Evolutionary conservation across 2,888 invertebrate species (phyloP).

Genomic region (Mesopsocus fuscifrons): DNA sequence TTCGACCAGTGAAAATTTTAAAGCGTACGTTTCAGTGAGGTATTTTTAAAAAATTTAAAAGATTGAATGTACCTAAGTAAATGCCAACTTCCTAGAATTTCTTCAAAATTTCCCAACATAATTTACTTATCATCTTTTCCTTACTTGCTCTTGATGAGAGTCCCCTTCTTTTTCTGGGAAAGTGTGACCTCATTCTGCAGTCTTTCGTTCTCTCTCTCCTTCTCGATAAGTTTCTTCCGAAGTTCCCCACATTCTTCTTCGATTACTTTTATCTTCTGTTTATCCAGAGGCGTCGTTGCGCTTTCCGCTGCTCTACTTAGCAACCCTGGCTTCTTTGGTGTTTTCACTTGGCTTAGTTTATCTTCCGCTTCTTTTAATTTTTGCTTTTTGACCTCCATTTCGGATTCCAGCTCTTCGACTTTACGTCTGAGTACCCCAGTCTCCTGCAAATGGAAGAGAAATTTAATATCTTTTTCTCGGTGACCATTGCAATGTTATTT

Average conservation of each 20-base stretch:
- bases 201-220: slow-evolving; percentile 61
- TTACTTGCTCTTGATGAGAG: slow-evolving; percentile 42
- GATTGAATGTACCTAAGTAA: no score
- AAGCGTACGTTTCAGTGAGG: no score
- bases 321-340: slow-evolving; percentile 18
- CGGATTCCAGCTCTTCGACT: slow-evolving; percentile 65
- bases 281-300: slow-evolving; percentile 17
- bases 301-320: slow-evolving; percentile 19
- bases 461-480: slow-evolving; percentile 8
- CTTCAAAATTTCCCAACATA: no score
- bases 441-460: slow-evolving; percentile 33
- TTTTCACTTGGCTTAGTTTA: slow-evolving; percentile 34
- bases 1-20: neutral
- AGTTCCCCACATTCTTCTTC: slow-evolving; percentile 56
- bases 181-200: slow-evolving; percentile 50
- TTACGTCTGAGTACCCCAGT: slow-evolving; percentile 63
- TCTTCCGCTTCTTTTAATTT: slow-evolving; percentile 61
- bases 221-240: slow-evolving; percentile 57
- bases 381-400: slow-evolving; percentile 50
- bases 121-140: no score
- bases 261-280: slow-evolving; percentile 23
- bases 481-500: neutral
- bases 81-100: no score
- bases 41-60: no score
- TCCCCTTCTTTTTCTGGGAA: slow-evolving; percentile 39